Evolutionary conservation across 1,140 invertebrate species (phyloP).

Genomic region (Lamellibrachia luymesi): DNA sequence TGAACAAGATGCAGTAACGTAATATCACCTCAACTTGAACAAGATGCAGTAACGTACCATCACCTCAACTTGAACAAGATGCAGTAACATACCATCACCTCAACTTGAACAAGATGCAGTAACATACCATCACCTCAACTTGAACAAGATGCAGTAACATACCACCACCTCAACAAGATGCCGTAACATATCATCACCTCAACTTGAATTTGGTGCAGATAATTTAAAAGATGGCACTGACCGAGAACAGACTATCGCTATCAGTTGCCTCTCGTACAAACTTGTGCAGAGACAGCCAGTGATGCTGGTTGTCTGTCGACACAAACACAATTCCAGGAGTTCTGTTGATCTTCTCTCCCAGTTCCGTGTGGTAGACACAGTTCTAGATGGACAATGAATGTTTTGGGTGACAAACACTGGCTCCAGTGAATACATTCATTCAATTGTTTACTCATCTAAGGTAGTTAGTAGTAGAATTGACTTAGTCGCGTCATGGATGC

Average conservation of each 20-base stretch:
- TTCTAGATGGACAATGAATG: neutral
- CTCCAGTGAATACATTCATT: neutral
- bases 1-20: no score
- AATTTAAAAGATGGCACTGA: neutral
- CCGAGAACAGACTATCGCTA: neutral
- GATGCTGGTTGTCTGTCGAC: slow-evolving; percentile 41
- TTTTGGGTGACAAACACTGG: neutral
- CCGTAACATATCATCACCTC: neutral
- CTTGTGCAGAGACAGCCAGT: slow-evolving; percentile 45
- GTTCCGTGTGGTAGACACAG: slow-evolving; percentile 26
- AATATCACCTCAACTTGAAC: no score
- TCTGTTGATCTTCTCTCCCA: slow-evolving; percentile 24
- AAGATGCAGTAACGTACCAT: no score
- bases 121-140: no score
- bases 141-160: no score
- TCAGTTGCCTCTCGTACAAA: slow-evolving; percentile 36
- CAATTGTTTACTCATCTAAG: no score
- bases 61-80: no score
- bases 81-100: no score
- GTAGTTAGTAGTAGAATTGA: no score
- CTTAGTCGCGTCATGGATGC: no score
- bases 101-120: no score
- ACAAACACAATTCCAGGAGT: slow-evolving; percentile 31
- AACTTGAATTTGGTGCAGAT: neutral
- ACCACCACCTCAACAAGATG: neutral